Conservation (phyloP, 2,888 invertebrate species). For the Drosophila mayaguana region DNA sequence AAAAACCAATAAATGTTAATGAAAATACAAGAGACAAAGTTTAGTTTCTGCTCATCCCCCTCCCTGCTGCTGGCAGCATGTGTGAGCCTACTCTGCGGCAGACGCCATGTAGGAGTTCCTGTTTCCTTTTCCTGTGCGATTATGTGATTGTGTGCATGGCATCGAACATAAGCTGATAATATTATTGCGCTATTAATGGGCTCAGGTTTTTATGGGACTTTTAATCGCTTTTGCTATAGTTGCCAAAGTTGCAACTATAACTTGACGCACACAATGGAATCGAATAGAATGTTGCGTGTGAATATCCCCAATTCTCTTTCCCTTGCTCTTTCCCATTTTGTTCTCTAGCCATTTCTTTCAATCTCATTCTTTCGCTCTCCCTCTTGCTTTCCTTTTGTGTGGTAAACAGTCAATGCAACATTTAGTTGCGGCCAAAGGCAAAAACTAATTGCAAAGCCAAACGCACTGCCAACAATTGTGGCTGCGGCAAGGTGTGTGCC, state of each 20-base stretch:
- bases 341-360: neutral
- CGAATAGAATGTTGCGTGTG: conserved; percentile 62
- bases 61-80: conserved; percentile 2
- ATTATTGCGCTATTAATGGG: conserved; percentile 81
- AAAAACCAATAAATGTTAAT: conserved; percentile 82
- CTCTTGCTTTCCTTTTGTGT: conserved; percentile 30
- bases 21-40: conserved; percentile 81
- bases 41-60: conserved; percentile 44
- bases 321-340: neutral
- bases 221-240: conserved; percentile 82
- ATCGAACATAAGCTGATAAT: conserved; percentile 81
- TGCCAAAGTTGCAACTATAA: conserved; percentile 75
- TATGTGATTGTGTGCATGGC: conserved; percentile 56
- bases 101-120: conserved; percentile 15
- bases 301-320: conserved; percentile 10
- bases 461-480: conserved; percentile 63
- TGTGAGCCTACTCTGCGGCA: conserved; percentile 39
- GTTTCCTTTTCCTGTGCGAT: conserved; percentile 28
- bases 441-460: conserved; percentile 79
- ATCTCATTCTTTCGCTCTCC: neutral
- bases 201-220: conserved; percentile 81
- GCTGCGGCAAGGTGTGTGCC: conserved; percentile 37
- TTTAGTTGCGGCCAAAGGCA: conserved; percentile 66
- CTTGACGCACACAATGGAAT: conserved; percentile 49
- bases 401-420: conserved; percentile 67